Evolutionary conservation across 92 coral and sea anemone species (phyloP), one percentile per base, ranked within the genome.

Genomic region (Bergia puertoricense): DNA sequence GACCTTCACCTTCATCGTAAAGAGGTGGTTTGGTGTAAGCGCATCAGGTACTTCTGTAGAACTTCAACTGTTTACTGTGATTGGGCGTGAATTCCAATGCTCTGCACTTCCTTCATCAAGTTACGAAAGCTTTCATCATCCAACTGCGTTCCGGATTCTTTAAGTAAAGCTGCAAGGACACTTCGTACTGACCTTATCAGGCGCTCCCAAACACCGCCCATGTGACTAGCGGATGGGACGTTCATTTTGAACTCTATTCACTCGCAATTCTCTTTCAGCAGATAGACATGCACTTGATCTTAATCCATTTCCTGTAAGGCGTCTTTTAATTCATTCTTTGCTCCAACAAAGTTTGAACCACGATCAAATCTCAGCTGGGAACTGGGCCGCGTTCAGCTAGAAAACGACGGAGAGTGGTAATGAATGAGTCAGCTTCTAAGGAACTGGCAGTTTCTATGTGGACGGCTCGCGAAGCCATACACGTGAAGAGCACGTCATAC

Each of bases 371-470:
- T 66, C 16, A 91, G 84, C 54, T 91, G 91, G 16, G 88, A 43
- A 88, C 90, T 76, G 93, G 93, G 1, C 93, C 89, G 15, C 93
- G 91, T 15, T 85, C 91, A n/a, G 88, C 89, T 14, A 88, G 75
- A 69, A 91, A 91, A 20, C 91, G 91, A 42, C 91, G 79, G 7
- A 89, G 85, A 18, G 93, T 90, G 13, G 85, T 88, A 66, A 88
- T 85, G 91, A 88, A 91, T 14, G 89, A 88, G 44, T 91, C 91
- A 3, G 93, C 86, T 23, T 81, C 81, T 43, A 88, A 51, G 1
- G 90, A 81, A 30, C 8, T 79, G n/a, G n/a, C 81, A 0, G 89
- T 88, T 39, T 91, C 93, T 8, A 88, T 69, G 56, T 88, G 89
- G 1, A 91, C 76, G 41, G 91, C 93, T 0, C 91, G 88, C 2